These are phyloP conservation scores for Diplosoma virens DNA, from an alignment of 23 tunicate genomes.

Conservation along the genomic window DNA sequence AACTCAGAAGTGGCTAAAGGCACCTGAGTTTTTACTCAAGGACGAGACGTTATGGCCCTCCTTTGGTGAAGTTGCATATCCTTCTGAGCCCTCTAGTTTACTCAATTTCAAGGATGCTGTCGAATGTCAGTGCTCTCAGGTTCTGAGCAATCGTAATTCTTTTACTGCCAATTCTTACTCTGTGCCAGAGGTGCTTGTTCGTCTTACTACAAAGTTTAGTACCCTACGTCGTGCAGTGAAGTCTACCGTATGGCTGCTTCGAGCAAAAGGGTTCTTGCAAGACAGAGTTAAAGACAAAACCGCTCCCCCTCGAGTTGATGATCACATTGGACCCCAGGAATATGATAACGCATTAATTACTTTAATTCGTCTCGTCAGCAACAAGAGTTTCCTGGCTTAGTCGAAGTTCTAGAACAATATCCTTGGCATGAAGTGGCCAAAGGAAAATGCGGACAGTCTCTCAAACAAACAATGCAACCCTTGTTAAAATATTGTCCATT, in stretches of 20 bases:
- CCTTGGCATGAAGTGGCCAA: background rate
- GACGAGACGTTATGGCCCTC: slow-evolving; percentile 21
- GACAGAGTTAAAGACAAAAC: background rate
- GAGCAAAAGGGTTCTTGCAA: background rate
- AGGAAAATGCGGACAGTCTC: background rate
- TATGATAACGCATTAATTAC: background rate
- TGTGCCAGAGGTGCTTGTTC: background rate
- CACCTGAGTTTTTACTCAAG: background rate
- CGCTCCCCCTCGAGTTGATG: background rate
- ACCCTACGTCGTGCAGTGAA: background rate
- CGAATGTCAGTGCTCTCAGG: background rate
- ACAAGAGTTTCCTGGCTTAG: background rate
- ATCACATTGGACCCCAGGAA: background rate
- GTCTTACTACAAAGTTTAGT: background rate
- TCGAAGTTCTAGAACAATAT: background rate
- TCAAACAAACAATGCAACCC: background rate
- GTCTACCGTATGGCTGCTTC: background rate
- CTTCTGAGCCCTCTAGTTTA: background rate
- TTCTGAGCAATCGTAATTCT: background rate
- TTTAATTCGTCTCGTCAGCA: background rate
- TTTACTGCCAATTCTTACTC: background rate
- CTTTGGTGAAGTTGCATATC: background rate
- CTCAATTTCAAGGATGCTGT: background rate
- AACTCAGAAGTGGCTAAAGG: background rate
- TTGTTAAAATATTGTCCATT: slow-evolving; percentile 10